These are phyloP conservation scores for Lophius piscatorius DNA, from an alignment of 2,113 vertebrate species.

Conservation along the genomic window DNA sequence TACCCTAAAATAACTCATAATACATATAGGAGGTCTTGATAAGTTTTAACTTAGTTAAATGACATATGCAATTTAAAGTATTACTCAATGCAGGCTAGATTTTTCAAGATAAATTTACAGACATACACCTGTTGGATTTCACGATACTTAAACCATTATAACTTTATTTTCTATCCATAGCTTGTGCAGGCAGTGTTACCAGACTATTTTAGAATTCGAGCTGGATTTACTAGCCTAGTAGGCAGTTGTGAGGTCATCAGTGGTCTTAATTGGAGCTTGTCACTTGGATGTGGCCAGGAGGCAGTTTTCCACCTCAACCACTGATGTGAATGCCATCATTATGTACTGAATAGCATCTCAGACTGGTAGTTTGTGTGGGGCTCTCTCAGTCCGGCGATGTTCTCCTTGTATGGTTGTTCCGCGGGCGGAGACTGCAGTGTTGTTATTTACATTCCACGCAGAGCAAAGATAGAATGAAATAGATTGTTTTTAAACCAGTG, in stretches of 20 bases:
- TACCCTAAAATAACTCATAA: too few relatives aligned
- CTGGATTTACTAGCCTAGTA: conserved; percentile 37
- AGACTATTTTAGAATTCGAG: conserved; percentile 41
- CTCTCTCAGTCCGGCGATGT: conserved; percentile 28
- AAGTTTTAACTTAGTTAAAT: too few relatives aligned
- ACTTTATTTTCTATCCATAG: conserved; percentile 1
- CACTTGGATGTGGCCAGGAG: conserved; percentile 75
- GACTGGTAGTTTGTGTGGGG: conserved; percentile 69
- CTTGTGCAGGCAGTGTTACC: conserved; percentile 13
- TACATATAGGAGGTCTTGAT: too few relatives aligned
- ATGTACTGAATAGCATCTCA: conserved; percentile 56
- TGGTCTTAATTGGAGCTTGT: conserved; percentile 66
- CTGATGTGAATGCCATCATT: conserved; percentile 74
- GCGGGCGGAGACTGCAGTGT: conserved; percentile 55
- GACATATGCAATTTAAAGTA: too few relatives aligned
- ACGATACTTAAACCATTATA: neutral
- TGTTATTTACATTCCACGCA: conserved; percentile 67
- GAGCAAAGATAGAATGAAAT: conserved; percentile 17
- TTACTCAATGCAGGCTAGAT: neutral
- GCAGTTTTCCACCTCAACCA: conserved; percentile 62
- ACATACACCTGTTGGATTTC: conserved; percentile 6
- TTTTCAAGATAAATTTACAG: neutral
- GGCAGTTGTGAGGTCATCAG: conserved; percentile 56
- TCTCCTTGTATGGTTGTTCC: conserved; percentile 74
- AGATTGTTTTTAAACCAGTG: conserved; percentile 13